Evolutionary conservation across 92 coral and sea anemone genomes (phyloP), one percentile per base, ranked within the genome.

Genomic region (Umimayanthus chanpuru): DNA sequence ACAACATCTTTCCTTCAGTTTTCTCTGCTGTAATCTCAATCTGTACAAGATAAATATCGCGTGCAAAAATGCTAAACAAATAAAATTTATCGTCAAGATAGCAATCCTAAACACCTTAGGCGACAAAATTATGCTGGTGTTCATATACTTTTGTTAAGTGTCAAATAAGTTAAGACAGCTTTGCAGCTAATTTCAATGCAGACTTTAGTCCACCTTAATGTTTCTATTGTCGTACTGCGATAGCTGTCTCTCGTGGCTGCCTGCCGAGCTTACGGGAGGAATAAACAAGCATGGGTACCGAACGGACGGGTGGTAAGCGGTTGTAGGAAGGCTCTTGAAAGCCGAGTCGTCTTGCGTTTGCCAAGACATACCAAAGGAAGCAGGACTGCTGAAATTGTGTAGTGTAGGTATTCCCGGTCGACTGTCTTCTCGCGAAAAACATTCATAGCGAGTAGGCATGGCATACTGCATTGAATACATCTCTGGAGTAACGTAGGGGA

Each of bases 241-340:
- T 28, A 83, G 64, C 78, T 83, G 87, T 70, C 87, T 83, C 47
- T 83, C 87, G 44, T 83, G 87, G 16, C 41, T 43, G 64, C 77
- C 78, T 70, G 77, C 87, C 56, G 87, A 83, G 67, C 87, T 83
- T 43, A 89, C 43, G 38, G 90, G 88, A n/a, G 96, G 93, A 89
- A 93, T 95, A 21, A 89, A 85, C 91, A 95, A 67, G 88, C 91
- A 95, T 0, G 98, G 98, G 78, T 93, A 94, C 73, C 91, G 92
- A 44, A 92, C 89, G 25, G 94, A 91, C 14, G 94, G 79, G 38
- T 85, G 90, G 9, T 91, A 66, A 21, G 87, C 47, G 23, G 77
- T 83, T 15, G 91, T 89, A 9, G 98, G 79, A 77, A 93, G 92
- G 72, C 92, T 95, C 43, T 95, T 91, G 88, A 93, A 95, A 20